Percentiles rank a stretch among this genome's conserved stretches.
These are phyloP conservation scores for Apocheima hispidaria DNA, from an alignment of 2,888 invertebrate species.

Conservation along the genomic window DNA sequence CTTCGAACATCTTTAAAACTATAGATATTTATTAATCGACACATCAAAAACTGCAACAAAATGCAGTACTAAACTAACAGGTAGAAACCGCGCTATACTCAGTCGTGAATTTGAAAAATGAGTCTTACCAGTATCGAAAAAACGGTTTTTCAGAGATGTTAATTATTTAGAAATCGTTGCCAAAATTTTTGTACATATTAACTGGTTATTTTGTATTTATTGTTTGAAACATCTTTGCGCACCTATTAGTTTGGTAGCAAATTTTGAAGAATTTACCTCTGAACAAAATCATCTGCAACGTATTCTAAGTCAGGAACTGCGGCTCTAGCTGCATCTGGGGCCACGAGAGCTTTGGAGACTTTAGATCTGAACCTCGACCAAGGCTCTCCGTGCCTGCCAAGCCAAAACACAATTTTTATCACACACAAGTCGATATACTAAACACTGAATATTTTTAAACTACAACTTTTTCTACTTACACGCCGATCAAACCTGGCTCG, in stretches of 20 bases:
- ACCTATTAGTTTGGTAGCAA: background rate
- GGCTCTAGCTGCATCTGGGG: slow-evolving; percentile 91
- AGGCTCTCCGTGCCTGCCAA: slow-evolving; percentile 92
- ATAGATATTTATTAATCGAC: no score
- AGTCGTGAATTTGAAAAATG: no score
- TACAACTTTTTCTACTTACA: slow-evolving; percentile 84
- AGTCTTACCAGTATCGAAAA: no score
- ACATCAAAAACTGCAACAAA: no score
- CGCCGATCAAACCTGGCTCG: slow-evolving; percentile 90
- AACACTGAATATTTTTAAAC: background rate
- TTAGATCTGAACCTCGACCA: slow-evolving; percentile 95
- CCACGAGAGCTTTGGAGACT: slow-evolving; percentile 93
- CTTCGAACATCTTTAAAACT: no score
- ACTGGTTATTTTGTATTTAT: no score
- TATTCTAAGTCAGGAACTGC: slow-evolving; percentile 91
- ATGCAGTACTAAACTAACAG: no score
- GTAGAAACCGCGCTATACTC: no score
- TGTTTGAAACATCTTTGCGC: background rate
- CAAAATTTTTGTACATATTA: no score
- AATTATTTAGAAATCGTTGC: no score
- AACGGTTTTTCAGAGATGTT: no score
- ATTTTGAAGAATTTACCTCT: slow-evolving; percentile 79
- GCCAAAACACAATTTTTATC: slow-evolving; percentile 33
- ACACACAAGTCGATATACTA: slow-evolving; percentile 3
- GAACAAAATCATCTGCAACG: slow-evolving; percentile 92